Conservation (phyloP, 2,888 invertebrate species). For the Dolichomitus sp. region DNA sequence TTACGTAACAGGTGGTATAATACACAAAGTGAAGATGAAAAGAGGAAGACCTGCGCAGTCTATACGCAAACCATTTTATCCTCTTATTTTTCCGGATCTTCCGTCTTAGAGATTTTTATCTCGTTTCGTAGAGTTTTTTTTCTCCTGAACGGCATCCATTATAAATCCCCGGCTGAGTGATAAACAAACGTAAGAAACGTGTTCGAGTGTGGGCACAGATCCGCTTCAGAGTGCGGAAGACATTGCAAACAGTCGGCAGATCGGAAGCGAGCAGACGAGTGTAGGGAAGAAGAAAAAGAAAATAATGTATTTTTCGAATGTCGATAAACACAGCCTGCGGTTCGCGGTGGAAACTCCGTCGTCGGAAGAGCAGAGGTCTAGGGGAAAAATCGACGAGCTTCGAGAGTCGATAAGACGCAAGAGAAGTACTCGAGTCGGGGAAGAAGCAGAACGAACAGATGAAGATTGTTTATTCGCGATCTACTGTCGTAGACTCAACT, state of each 20-base stretch:
- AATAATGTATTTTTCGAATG: conserved; percentile 60
- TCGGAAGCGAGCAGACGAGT: conserved; percentile 19
- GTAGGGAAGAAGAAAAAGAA: conserved; percentile 25
- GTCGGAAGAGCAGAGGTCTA: conserved; percentile 4
- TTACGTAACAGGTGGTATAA: conserved; percentile 68
- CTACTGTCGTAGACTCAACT: conserved; percentile 11
- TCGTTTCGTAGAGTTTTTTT: conserved; percentile 10
- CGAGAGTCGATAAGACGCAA: conserved; percentile 42
- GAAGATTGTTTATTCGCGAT: conserved; percentile 51
- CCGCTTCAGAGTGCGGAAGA: conserved; percentile 13
- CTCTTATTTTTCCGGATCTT: conserved; percentile 43
- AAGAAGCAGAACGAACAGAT: conserved; percentile 17
- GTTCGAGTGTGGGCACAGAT: conserved; percentile 26
- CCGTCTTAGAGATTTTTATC: neutral
- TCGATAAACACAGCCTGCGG: conserved; percentile 35
- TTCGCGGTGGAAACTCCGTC: conserved; percentile 6
- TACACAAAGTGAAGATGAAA: conserved; percentile 29
- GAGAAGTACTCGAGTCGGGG: conserved; percentile 7
- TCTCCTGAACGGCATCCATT: conserved; percentile 30
- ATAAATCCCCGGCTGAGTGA: conserved; percentile 27
- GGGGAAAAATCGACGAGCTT: conserved; percentile 12
- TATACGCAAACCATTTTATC: conserved; percentile 38
- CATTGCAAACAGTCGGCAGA: conserved; percentile 25
- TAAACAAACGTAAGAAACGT: conserved; percentile 16
- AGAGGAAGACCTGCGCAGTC: conserved; percentile 9